A percentile compares a stretch with the other conserved stretches of the same genome.
phyloP scores from a whole-genome alignment of 2,113 vertebrate species.

The Balaeniceps rex region DNA sequence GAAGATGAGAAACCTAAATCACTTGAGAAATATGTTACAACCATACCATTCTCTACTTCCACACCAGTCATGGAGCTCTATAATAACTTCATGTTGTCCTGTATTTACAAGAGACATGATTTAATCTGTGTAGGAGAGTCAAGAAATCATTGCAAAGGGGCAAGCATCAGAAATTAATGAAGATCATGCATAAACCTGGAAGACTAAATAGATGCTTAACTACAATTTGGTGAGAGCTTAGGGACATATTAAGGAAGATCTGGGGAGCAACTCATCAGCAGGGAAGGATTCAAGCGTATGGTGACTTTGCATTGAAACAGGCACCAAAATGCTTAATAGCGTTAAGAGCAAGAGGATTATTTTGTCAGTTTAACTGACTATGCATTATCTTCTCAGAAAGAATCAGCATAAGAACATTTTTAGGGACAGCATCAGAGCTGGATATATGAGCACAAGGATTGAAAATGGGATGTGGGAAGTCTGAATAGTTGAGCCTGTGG shows the following conservation, averaged over 20 bases:
- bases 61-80: background rate
- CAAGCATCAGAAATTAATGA: conserved; percentile 15
- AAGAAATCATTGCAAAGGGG: conserved; percentile 6
- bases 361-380: background rate
- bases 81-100: background rate
- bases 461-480: background rate
- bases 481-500: background rate
- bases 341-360: background rate
- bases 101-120: background rate
- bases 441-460: background rate
- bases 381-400: background rate
- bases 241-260: background rate
- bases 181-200: background rate
- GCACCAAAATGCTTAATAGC: background rate
- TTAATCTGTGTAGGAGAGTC: background rate
- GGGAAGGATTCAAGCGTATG: background rate
- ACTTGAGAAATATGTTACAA: background rate
- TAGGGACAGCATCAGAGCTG: background rate
- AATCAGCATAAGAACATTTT: background rate
- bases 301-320: background rate
- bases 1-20: background rate
- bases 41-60: background rate
- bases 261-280: background rate
- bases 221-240: background rate
- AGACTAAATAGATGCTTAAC: conserved; percentile 32